These are phyloP conservation scores for Triplophysa dalaica DNA, from an alignment of 2,113 vertebrate species.

Conservation along the genomic window DNA sequence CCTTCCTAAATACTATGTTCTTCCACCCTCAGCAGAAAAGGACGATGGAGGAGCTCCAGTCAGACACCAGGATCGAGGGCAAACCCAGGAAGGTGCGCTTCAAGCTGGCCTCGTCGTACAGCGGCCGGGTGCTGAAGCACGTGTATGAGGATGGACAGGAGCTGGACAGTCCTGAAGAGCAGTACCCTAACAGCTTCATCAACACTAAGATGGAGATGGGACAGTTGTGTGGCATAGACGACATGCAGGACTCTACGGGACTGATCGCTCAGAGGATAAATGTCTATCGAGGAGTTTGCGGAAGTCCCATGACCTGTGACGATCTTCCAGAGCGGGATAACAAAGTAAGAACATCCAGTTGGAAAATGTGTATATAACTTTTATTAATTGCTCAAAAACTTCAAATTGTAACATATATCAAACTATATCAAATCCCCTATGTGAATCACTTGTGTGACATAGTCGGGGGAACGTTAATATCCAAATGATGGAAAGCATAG, in stretches of 20 bases:
- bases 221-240: conserved; percentile 71
- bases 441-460: too few relatives aligned
- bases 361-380: background rate
- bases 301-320: conserved; percentile 67
- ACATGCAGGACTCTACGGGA: conserved; percentile 68
- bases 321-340: conserved; percentile 59
- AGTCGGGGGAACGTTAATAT: too few relatives aligned
- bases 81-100: conserved; percentile 92
- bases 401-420: too few relatives aligned
- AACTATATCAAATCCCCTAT: too few relatives aligned
- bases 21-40: background rate
- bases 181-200: conserved; percentile 84
- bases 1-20: background rate
- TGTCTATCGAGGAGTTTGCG: conserved; percentile 78
- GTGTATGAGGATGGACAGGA: conserved; percentile 95
- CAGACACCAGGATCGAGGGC: conserved; percentile 70
- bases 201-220: conserved; percentile 79
- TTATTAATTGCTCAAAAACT: too few relatives aligned
- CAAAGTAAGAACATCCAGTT: conserved; percentile 78
- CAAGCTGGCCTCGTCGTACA: conserved; percentile 91
- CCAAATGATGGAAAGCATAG: too few relatives aligned
- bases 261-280: conserved; percentile 89
- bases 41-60: conserved; percentile 83
- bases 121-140: conserved; percentile 90
- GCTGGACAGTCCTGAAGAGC: conserved; percentile 86